Base-by-base conservation (phyloP, 2,113 vertebrate genomes). In the Neogale vison region DNA sequence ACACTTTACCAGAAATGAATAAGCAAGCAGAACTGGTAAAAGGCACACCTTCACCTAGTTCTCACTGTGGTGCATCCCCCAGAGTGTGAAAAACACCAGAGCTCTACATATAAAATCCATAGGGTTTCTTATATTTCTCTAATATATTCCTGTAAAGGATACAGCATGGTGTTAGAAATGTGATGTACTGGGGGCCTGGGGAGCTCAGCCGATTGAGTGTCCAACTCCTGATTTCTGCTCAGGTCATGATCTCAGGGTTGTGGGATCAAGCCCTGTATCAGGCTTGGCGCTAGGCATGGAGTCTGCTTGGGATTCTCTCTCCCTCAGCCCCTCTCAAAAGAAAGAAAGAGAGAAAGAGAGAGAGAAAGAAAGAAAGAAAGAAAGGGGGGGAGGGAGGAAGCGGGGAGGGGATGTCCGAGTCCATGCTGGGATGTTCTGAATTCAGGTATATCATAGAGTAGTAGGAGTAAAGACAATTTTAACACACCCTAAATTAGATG, bases 391-490 rank as follows among this genome's bases (percentile, higher is more conserved):
- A 17, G 50, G 50, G 2, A 31, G 63, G 13, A 6, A 34, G 29
- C 29, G 63, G 29, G 63, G 63, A 34, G 63, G 14, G 14, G 15
- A 34, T 59, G 15, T 34, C n/a, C 2, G 34, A 24, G 79, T 76
- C 74, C 47, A 80, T 26, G 61, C 34, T 71, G 65, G 88, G 59
- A 95, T 83, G 55, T n/a, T 93, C 55, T 69, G 39, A 96, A 96
- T 57, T 93, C 86, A 83, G 61, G 42, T 90, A 79, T 23, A 79
- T 8, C 71, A 42, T 8, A 6, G 9, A 12, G 13, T 86, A 18
- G 8, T 50, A 47, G 52, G 52, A 96, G 3, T 21, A 89, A 89
- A 83, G 84, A 72, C 52, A 96, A 93, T 90, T 67, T 77, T 93
- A 74, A 92, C 29, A 84, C 47, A 59, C 7, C 76, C 47, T 76